Evolutionary conservation across 2,888 invertebrate genomes (phyloP).

Genomic region (Morpho achilles): DNA sequence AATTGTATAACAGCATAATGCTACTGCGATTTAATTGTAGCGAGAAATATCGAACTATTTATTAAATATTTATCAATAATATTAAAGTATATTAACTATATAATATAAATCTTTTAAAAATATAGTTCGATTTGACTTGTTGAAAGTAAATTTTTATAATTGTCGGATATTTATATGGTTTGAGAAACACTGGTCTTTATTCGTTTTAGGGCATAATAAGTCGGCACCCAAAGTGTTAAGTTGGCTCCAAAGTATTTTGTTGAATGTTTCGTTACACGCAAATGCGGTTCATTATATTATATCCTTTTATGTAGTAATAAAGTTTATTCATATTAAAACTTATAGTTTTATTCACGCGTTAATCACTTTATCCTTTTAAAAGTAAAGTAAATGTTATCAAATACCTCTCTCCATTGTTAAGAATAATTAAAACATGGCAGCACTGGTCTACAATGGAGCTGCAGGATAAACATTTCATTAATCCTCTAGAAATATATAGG

Average conservation of each 20-base stretch:
- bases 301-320: conserved; percentile 76
- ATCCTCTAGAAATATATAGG: too few relatives aligned
- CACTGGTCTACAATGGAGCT: too few relatives aligned
- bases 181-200: conserved; percentile 75
- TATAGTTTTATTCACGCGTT: not conserved
- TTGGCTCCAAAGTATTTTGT: conserved; percentile 76
- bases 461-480: too few relatives aligned
- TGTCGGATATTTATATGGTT: conserved; percentile 37
- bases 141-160: conserved; percentile 15
- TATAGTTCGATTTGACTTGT: conserved; percentile 10
- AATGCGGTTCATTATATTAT: conserved; percentile 64
- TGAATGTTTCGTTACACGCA: conserved; percentile 71
- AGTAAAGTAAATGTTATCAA: too few relatives aligned
- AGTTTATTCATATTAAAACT: conserved; percentile 71
- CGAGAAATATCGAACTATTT: conserved; percentile 11
- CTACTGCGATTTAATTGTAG: conserved; percentile 37
- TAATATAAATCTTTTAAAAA: not conserved
- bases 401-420: too few relatives aligned
- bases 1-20: not conserved
- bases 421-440: too few relatives aligned
- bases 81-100: conserved; percentile 5
- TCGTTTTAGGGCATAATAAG: conserved; percentile 67
- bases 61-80: conserved; percentile 15
- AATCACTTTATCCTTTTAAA: too few relatives aligned
- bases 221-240: conserved; percentile 72